Conservation (phyloP, 2,113 vertebrate genomes). For the Gopherus evgoodei region DNA sequence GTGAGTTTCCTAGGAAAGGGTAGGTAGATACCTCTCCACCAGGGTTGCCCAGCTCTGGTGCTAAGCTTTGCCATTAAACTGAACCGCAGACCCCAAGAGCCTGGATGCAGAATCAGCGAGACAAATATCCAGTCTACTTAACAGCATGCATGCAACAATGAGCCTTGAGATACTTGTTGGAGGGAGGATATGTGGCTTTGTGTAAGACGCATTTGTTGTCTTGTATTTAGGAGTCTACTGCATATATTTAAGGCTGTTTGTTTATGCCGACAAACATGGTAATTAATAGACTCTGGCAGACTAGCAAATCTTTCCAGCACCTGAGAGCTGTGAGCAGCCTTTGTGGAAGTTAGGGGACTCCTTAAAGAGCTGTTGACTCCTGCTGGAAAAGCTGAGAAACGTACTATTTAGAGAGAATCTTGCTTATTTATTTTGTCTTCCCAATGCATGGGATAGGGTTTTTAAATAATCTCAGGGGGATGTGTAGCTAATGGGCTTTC, state of each 20-base stretch:
- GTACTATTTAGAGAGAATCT: neutral
- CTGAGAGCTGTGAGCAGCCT: neutral
- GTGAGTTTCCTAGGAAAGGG: neutral
- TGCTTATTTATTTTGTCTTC: neutral
- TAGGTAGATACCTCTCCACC: neutral
- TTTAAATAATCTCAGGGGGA: neutral
- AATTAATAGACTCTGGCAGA: constrained; percentile 55
- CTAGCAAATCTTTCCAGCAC: constrained; percentile 45
- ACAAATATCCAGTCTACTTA: neutral
- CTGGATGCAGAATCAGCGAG: fast-evolving
- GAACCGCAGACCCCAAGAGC: neutral
- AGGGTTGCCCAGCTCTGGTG: neutral
- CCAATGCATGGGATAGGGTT: fast-evolving
- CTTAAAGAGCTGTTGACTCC: neutral
- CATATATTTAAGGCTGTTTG: constrained; percentile 59
- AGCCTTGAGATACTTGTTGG: fast-evolving
- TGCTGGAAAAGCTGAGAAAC: neutral
- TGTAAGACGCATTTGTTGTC: constrained; percentile 26
- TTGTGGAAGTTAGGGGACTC: neutral
- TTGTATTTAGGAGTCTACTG: constrained; percentile 60
- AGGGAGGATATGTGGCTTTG: neutral
- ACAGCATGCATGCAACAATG: neutral
- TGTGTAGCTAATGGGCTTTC: fast-evolving
- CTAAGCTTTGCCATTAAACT: neutral
- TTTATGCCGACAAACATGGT: constrained; percentile 54